Evolutionary conservation across 2,888 invertebrate genomes (phyloP).

Genomic region (Harmothoe impar): DNA sequence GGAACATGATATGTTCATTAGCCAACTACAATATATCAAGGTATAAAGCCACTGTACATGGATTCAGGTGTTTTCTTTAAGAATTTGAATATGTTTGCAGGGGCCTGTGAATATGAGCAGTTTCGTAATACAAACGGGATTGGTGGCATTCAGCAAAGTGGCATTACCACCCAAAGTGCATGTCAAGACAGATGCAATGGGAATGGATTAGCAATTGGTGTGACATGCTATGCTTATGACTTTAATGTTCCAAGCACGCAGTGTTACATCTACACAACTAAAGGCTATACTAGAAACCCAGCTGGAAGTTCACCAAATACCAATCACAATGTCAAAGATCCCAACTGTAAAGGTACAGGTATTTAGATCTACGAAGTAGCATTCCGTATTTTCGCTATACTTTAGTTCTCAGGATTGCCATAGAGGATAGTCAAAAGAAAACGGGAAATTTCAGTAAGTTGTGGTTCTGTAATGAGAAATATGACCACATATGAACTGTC

Average conservation of each 20-base stretch:
- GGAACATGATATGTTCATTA: too few species aligned
- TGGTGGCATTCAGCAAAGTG: not conserved
- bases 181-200: slow-evolving; percentile 7
- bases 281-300: too few species aligned
- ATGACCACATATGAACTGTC: too few species aligned
- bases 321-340: not conserved
- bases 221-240: not conserved
- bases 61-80: not conserved
- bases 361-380: too few species aligned
- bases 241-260: not conserved
- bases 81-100: not conserved
- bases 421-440: too few species aligned
- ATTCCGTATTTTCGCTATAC: too few species aligned
- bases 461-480: too few species aligned
- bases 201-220: not conserved
- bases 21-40: too few species aligned
- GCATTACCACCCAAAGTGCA: not conserved
- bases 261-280: too few species aligned
- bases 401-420: too few species aligned
- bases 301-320: not conserved
- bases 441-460: too few species aligned
- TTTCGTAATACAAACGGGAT: not conserved
- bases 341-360: slow-evolving; percentile 6
- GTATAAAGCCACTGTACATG: too few species aligned
- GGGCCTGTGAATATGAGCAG: not conserved